Evolutionary conservation across 2,888 invertebrate species (phyloP), one percentile per base, ranked within the genome.

Genomic region (Mesorhabditis belari): DNA sequence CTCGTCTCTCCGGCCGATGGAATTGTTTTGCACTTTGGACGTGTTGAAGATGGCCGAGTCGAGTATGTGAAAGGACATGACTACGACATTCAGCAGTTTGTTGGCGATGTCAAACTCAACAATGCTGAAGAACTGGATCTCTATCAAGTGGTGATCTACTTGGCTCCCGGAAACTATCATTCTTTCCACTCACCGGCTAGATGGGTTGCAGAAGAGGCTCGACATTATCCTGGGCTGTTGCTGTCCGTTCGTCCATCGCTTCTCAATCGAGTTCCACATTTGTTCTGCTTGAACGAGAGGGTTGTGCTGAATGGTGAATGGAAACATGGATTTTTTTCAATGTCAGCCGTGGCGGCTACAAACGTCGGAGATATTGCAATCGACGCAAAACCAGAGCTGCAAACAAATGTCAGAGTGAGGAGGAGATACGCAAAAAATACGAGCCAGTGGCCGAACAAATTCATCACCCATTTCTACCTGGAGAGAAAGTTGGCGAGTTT

Each of bases 101-200:
- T 98, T n/a, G 96, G 87, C 0, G 69, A 74, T n/a, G 69, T 71
- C n/a, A 65, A 71, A 19, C 53, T 73, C 49, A 57, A 61, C 6
- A 58, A 57, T 6, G 17, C 17, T 25, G 24, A 3, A 26, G 70
- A 71, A 35, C 49, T 66, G 26, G 67, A 87, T 51, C 84, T 98
- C 4, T 95, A 91, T 81, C 94, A 98, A 77, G 89, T 92, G 80
- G 90, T 93, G 3, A 90, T 99, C 73, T 99, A 99, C 81, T 85
- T 99, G 72, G 94, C 96, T 0, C 98, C 98, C 0, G 98, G 96
- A 0, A 95, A 98, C 82, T 98, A 98, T 83, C 98, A 98, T 81
- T 87, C 94, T 64, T 98, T 95, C 80, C 94, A 94, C 82, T 92
- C 93, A 0, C 90, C 90, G 0, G 85, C 90, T 2, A 87, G 92